Base-by-base conservation (phyloP, 2,113 vertebrate genomes). In the Erythrocercus mccallii region DNA sequence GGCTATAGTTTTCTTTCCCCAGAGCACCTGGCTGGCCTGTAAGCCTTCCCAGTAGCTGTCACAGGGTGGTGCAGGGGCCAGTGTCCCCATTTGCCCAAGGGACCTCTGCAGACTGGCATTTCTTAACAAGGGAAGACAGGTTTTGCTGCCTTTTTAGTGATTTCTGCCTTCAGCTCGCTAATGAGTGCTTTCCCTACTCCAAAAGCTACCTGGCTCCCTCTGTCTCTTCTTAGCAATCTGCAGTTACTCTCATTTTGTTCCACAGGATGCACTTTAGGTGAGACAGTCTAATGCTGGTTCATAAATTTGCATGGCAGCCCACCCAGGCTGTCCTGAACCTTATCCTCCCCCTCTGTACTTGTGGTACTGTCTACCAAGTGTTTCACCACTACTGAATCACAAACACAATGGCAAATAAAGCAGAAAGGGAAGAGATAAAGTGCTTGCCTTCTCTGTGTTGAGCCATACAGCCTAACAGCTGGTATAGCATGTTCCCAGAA, bases 1-100 rank as follows among this genome's bases (percentile, higher is more conserved):
- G 42, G 17, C 38, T 76, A 9, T 28, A 56, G 16, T 11, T 74
- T 12, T 81, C 15, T 37, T 62, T 81, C 24, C 42, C 21, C 47
- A 28, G 44, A 62, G 65, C 31, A 47, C 5, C 9, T 58, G 35
- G 15, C 31, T 88, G 50, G 42, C 18, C 25, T 62, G 5, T 17
- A 48, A 54, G 9, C 33, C 54, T 84, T 81, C 42, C 37, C 0
- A 0, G 37, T 44, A 68, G 16, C 10, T 57, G 44, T 78, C 47
- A 35, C 27, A 57, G 11, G 33, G 19, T 21, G 33, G 15, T 31
- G 38, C 9, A 62, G 56, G 25, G 60, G 35, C 16, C 56, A 61
- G 9, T 22, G n/a, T 33, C 18, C 6, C 22, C 18, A 0, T 0
- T 0, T 2, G 1, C 30, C 19, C 9, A 20, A 83, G 42, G n/a